A percentile compares a stretch with the other conserved stretches of the same genome.
These are phyloP conservation scores for Lymantria monacha DNA, from an alignment of 2,888 invertebrate species.

Conservation along the genomic window DNA sequence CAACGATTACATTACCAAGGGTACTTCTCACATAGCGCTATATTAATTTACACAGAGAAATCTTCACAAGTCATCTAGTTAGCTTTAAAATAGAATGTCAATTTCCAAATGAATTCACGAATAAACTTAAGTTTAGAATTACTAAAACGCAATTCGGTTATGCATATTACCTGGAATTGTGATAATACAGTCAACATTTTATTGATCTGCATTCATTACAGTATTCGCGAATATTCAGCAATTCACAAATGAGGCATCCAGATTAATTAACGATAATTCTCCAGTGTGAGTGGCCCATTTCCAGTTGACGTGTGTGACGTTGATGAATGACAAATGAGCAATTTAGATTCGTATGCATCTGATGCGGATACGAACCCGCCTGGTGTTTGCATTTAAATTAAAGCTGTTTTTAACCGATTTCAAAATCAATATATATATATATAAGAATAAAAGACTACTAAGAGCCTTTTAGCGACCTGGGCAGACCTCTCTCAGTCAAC, in stretches of 20 bases:
- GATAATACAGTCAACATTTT: not conserved
- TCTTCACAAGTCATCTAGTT: no score
- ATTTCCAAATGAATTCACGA: no score
- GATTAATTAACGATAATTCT: conserved; percentile 3
- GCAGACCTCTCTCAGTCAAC: no score
- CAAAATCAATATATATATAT: no score
- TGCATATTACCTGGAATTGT: not conserved
- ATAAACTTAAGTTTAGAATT: no score
- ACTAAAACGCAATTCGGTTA: no score
- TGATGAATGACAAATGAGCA: conserved; percentile 13
- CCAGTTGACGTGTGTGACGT: conserved; percentile 4
- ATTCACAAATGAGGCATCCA: not conserved
- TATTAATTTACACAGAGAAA: no score
- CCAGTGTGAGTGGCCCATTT: conserved; percentile 7
- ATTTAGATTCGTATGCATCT: conserved; percentile 3
- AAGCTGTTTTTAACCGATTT: not conserved
- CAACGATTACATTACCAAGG: no score
- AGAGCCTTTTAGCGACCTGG: no score
- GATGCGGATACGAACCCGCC: not conserved
- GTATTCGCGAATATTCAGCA: not conserved
- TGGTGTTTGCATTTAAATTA: not conserved
- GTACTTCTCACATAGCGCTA: no score
- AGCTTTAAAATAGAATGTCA: no score
- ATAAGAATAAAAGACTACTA: no score
- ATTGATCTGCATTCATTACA: not conserved